A percentile compares a stretch with the other conserved stretches of the same genome.
Evolutionary conservation across 2,113 vertebrate species (phyloP).

Genomic region (Chinchilla lanigera): DNA sequence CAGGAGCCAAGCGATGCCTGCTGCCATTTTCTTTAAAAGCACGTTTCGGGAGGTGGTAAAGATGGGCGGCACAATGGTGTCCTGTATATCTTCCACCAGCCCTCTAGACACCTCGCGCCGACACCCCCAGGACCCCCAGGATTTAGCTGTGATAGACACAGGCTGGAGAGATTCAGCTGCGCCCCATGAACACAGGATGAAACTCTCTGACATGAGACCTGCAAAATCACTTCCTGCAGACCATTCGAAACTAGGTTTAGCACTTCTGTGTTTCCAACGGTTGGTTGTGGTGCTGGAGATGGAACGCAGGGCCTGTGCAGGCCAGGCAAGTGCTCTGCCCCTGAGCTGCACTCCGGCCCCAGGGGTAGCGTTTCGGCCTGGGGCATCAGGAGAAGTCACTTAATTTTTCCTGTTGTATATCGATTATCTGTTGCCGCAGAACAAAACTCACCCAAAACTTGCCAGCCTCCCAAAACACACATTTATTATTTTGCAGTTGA

Average conservation of each 20-base stretch:
- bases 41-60: not conserved
- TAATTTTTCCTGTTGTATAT: not conserved
- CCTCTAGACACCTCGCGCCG: not conserved
- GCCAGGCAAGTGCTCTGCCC: not conserved
- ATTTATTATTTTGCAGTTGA: not conserved
- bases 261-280: not conserved
- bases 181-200: not conserved
- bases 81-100: not conserved
- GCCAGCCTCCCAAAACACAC: not conserved
- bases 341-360: not conserved
- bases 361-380: not conserved
- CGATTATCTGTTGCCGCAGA: not conserved
- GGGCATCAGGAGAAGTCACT: not conserved
- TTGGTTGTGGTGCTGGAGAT: not conserved
- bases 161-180: not conserved
- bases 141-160: not conserved
- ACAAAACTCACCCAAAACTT: not conserved
- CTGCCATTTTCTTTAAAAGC: not conserved
- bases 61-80: no score
- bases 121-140: not conserved
- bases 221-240: not conserved
- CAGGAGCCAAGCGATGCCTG: not conserved
- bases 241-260: not conserved
- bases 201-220: not conserved
- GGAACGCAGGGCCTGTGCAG: not conserved